These are phyloP conservation scores for Brenthis ino DNA, from an alignment of 2,888 invertebrate species.

Conservation along the genomic window DNA sequence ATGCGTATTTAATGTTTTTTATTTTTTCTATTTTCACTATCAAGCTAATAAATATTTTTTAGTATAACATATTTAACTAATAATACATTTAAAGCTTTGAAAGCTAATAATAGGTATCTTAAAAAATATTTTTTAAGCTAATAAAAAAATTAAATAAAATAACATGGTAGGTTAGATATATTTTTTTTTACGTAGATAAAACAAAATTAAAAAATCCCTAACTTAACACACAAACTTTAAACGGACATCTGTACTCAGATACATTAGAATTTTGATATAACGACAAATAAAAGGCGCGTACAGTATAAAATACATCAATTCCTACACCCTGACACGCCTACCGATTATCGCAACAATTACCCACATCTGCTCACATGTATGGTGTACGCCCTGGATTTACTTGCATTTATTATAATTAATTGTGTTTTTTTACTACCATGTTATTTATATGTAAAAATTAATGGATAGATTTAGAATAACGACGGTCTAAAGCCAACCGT, in stretches of 20 bases:
- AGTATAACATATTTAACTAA: no score
- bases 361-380: constrained; percentile 12
- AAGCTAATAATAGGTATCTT: no score
- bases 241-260: constrained; percentile 17
- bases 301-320: constrained; percentile 6
- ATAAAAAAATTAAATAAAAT: no score
- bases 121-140: no score
- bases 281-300: neutral
- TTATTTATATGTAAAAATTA: neutral
- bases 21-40: no score
- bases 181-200: no score
- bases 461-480: neutral
- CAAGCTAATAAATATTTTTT: no score
- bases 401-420: constrained; percentile 13
- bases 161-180: no score
- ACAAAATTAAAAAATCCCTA: no score
- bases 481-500: no score
- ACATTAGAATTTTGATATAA: neutral
- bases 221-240: neutral
- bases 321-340: constrained; percentile 7
- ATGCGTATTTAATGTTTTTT: no score
- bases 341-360: constrained; percentile 11
- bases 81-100: no score
- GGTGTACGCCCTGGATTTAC: constrained; percentile 9
- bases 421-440: neutral